These are phyloP conservation scores for Phalacrocorax pelagicus DNA, from an alignment of 2,113 vertebrate genomes.

Conservation along the genomic window DNA sequence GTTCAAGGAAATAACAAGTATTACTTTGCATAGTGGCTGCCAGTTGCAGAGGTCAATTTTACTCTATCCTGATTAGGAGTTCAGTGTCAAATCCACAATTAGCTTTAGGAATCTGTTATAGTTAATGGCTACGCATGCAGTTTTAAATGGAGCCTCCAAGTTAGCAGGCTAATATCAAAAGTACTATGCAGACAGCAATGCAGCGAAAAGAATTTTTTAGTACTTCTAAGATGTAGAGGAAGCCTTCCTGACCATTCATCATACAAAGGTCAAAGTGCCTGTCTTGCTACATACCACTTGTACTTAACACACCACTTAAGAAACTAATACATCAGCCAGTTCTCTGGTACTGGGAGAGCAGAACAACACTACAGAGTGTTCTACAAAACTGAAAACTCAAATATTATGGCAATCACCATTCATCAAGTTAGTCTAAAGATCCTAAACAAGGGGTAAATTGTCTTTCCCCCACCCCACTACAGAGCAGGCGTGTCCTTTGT, in stretches of 20 bases:
- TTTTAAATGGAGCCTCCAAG: neutral
- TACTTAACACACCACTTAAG: neutral
- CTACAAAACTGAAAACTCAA: neutral
- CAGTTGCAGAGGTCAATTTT: neutral
- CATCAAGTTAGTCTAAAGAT: neutral
- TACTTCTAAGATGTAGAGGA: neutral
- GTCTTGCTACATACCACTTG: neutral
- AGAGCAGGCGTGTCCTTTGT: neutral
- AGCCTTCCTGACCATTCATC: neutral
- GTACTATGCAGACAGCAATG: neutral
- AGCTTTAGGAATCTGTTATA: neutral
- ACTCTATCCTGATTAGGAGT: neutral
- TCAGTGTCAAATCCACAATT: neutral
- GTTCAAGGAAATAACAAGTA: neutral
- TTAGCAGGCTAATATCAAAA: neutral
- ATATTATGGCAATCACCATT: neutral
- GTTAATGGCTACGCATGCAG: neutral
- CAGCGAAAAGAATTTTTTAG: neutral
- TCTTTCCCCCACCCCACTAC: neutral
- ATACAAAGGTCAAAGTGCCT: neutral
- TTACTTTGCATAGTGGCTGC: neutral
- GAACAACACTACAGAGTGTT: neutral
- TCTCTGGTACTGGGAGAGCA: neutral
- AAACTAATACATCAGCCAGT: neutral
- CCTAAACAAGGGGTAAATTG: neutral